Percentiles rank a stretch among this genome's conserved stretches.
phyloP scores from a whole-genome alignment of 2,113 vertebrate species.

The Microcebus griseorufus region DNA sequence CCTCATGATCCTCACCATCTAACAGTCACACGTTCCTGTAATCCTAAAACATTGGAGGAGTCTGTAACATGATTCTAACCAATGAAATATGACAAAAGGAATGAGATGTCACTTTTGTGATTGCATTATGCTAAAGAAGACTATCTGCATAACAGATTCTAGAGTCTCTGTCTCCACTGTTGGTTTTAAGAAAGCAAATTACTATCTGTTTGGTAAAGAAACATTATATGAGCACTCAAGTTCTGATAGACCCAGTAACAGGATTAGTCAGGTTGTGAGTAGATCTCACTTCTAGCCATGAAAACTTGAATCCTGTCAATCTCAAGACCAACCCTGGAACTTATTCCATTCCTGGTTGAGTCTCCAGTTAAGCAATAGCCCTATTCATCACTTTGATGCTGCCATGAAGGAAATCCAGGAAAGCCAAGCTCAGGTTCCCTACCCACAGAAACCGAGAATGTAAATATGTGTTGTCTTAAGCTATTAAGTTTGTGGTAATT shows the following conservation, averaged over 20 bases:
- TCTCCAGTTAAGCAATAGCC: neutral
- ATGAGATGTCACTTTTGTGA: neutral
- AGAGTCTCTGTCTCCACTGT: neutral
- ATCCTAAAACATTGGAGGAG: neutral
- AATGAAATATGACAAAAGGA: neutral
- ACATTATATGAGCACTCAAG: neutral
- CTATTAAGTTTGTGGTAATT: neutral
- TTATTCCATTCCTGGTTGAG: fast-evolving
- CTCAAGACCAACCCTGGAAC: neutral
- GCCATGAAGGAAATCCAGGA: neutral
- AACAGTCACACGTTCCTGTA: neutral
- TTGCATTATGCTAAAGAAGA: neutral
- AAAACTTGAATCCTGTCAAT: neutral
- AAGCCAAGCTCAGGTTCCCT: neutral
- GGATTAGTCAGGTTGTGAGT: neutral
- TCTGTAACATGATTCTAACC: neutral
- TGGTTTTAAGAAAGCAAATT: neutral
- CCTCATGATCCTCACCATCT: neutral
- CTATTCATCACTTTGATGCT: neutral
- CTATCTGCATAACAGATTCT: neutral
- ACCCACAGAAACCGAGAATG: neutral
- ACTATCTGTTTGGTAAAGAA: neutral
- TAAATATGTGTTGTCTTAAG: neutral
- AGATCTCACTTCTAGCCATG: neutral
- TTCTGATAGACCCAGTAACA: no score